phyloP scores from a whole-genome alignment of 1,140 invertebrate species.

The Rhopalosiphum padi region DNA sequence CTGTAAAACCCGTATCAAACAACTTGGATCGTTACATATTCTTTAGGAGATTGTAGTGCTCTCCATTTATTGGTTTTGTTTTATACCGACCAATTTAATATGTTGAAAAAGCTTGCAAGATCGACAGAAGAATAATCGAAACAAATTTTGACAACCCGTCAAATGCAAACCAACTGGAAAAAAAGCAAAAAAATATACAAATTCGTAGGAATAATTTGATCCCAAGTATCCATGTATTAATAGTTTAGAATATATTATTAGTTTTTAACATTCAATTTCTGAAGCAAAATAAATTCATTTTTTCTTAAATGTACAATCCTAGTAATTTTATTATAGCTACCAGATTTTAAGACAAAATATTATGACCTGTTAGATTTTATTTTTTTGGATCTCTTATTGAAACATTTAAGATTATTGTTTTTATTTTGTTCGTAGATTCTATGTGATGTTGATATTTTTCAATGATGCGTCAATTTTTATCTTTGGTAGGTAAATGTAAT shows the following conservation, averaged over 20 bases:
- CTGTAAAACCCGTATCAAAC: constrained; percentile 32
- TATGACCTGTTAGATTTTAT: not conserved
- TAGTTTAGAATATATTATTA: not conserved
- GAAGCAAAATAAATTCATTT: not conserved
- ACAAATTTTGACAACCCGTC: not conserved
- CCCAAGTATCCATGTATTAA: not conserved
- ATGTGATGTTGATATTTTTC: not conserved
- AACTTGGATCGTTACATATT: not conserved
- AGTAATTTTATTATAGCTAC: not conserved
- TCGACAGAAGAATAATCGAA: not conserved
- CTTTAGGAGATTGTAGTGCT: not conserved
- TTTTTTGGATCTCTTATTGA: not conserved
- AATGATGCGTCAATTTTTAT: not conserved
- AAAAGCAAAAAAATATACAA: not conserved
- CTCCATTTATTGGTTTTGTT: not conserved
- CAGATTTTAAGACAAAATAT: too few species aligned
- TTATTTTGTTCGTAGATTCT: not conserved
- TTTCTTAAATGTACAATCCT: not conserved
- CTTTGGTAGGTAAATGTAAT: not conserved
- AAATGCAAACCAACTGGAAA: not conserved
- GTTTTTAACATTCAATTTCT: not conserved
- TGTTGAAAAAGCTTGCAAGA: not conserved
- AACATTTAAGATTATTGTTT: not conserved
- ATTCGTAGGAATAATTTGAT: not conserved
- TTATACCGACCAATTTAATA: not conserved